Conservation (phyloP, 2,113 vertebrate genomes). For the Anarrhichthys ocellatus region DNA sequence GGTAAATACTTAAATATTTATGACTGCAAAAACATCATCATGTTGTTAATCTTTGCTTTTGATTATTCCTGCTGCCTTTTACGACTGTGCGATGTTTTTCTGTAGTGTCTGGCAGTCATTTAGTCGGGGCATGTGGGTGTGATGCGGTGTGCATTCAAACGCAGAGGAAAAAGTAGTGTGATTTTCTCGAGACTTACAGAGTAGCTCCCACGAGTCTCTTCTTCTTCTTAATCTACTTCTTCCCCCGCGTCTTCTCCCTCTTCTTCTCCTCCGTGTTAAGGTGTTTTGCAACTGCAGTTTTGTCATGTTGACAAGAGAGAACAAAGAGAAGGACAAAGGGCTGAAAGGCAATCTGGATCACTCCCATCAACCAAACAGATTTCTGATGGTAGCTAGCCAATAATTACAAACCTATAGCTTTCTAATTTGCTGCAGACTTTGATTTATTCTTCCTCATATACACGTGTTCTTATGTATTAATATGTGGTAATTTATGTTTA, state of each 20-base stretch:
- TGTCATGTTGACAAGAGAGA: not conserved
- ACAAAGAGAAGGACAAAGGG: slow-evolving; percentile 10
- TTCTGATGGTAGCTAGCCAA: not conserved
- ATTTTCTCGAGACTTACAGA: not conserved
- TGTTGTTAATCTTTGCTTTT: not conserved
- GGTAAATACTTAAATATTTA: slow-evolving; percentile 2
- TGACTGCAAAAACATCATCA: slow-evolving; percentile 6
- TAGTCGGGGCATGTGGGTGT: not conserved
- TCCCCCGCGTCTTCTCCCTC: not conserved
- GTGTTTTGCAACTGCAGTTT: slow-evolving; percentile 7
- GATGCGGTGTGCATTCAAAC: slow-evolving; percentile 1
- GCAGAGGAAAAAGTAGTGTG: not conserved
- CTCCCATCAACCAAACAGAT: slow-evolving; percentile 1
- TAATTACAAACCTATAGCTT: not conserved
- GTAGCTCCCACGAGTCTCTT: slow-evolving; percentile 3
- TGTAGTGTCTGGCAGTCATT: not conserved
- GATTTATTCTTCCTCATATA: not conserved
- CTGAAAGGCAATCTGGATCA: slow-evolving; percentile 15
- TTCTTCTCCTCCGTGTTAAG: not conserved
- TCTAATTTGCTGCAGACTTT: not conserved
- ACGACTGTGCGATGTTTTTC: not conserved
- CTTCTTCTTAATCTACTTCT: not conserved
- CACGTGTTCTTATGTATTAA: not conserved
- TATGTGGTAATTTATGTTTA: not conserved
- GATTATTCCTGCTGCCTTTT: slow-evolving; percentile 1